Conservation (phyloP, 2,113 vertebrate genomes). For the Ciconia stormi region DNA sequence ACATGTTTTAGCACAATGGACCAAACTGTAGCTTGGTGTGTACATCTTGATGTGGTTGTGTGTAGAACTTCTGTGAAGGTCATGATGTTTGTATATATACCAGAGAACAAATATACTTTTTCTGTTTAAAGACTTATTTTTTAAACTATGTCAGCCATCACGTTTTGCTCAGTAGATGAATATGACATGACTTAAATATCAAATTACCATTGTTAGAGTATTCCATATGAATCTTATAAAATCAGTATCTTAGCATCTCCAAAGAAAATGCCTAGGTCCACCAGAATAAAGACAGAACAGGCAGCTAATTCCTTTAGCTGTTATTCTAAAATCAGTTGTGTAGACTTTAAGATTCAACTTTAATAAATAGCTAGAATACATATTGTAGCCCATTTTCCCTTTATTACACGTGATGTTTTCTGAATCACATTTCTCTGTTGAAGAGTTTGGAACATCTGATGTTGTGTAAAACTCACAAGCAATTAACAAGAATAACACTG, state of each 20-base stretch:
- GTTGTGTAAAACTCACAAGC: not conserved
- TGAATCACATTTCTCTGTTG: not conserved
- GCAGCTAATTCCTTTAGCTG: not conserved
- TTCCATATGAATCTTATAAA: not conserved
- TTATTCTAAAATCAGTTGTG: not conserved
- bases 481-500: not conserved
- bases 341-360: not conserved
- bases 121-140: not conserved
- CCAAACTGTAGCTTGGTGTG: not conserved
- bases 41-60: not conserved
- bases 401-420: not conserved
- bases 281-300: not conserved
- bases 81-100: not conserved
- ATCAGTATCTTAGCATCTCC: not conserved
- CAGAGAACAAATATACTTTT: not conserved
- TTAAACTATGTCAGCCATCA: not conserved
- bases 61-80: not conserved
- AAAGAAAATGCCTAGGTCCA: not conserved
- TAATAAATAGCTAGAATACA: not conserved
- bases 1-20: not conserved
- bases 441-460: not conserved
- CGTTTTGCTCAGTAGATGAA: not conserved
- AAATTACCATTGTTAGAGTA: not conserved
- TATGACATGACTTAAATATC: not conserved
- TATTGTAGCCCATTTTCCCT: not conserved